Conservation (phyloP, 2,888 invertebrate species). For the Pterostichus niger region DNA sequence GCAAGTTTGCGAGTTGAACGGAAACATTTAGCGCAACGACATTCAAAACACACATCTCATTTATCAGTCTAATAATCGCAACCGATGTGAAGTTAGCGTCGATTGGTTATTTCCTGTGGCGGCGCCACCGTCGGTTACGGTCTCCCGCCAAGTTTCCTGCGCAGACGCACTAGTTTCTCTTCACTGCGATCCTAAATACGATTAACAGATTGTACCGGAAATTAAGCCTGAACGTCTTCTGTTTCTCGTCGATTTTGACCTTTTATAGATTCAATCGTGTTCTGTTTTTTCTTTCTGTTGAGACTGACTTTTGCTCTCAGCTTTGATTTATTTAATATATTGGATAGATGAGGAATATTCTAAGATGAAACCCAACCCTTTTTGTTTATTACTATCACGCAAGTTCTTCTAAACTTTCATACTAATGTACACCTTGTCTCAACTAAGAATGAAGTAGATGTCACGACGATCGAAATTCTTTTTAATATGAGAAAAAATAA, state of each 20-base stretch:
- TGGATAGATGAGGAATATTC: slow-evolving; percentile 23
- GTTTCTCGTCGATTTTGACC: slow-evolving; percentile 51
- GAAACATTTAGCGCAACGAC: not conserved
- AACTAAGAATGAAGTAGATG: no score
- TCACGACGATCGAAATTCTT: no score
- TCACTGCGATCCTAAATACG: slow-evolving; percentile 43
- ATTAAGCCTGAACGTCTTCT: slow-evolving; percentile 58
- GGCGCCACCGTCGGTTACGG: slow-evolving; percentile 52
- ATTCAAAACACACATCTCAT: slow-evolving; percentile 46
- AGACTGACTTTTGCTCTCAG: slow-evolving; percentile 21
- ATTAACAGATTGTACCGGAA: slow-evolving; percentile 63
- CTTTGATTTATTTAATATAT: slow-evolving; percentile 29
- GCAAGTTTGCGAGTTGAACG: slow-evolving; percentile 1
- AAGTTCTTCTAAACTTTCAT: no score
- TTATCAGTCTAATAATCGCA: slow-evolving; percentile 42
- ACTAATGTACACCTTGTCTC: no score
- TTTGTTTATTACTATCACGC: no score
- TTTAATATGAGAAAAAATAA: no score
- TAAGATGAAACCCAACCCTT: no score
- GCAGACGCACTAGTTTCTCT: not conserved
- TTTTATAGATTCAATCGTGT: slow-evolving; percentile 57
- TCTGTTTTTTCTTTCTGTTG: slow-evolving; percentile 19
- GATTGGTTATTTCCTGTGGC: slow-evolving; percentile 62
- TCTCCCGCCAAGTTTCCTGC: slow-evolving; percentile 59
- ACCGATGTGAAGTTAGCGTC: slow-evolving; percentile 52